Percentiles rank a stretch among this genome's conserved stretches.
Evolutionary conservation across 2,113 vertebrate species (phyloP).

Genomic region (Speoplatyrhinus poulsoni): DNA sequence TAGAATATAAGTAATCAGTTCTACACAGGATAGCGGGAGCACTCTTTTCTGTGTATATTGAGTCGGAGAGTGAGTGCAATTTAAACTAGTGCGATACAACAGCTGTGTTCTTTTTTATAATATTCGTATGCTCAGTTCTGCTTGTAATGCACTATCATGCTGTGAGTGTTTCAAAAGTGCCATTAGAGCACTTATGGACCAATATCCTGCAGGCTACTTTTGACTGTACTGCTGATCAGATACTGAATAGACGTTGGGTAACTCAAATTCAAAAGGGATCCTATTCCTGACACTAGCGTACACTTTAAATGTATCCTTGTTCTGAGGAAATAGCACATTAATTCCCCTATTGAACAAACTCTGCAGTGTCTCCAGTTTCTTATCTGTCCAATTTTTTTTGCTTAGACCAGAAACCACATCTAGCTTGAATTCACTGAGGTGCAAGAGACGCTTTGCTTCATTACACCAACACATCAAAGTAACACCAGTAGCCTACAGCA

Average conservation of each 20-base stretch:
- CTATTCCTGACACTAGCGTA: background rate
- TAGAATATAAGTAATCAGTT: conserved; percentile 3
- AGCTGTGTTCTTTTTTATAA: conserved; percentile 12
- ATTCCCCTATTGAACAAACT: conserved; percentile 28
- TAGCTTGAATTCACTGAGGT: background rate
- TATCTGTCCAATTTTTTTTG: conserved; percentile 24
- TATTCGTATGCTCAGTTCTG: conserved; percentile 15
- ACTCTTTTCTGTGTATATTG: background rate
- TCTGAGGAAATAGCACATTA: conserved; percentile 51
- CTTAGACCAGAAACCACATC: conserved; percentile 34
- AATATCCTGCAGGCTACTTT: too few relatives aligned
- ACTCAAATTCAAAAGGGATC: conserved; percentile 29
- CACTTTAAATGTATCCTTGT: conserved; percentile 14
- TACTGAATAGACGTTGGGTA: conserved; percentile 2
- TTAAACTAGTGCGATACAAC: conserved; percentile 17
- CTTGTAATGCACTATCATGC: conserved; percentile 17
- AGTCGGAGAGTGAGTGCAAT: conserved; percentile 40
- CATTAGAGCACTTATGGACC: background rate
- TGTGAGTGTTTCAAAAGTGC: conserved; percentile 14
- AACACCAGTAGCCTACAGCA: conserved; percentile 30
- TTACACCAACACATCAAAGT: conserved; percentile 33
- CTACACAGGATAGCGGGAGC: too few relatives aligned
- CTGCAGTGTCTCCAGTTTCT: conserved; percentile 37
- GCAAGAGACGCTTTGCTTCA: conserved; percentile 35
- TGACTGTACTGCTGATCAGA: background rate